These are phyloP conservation scores for Homarus gammarus DNA, from an alignment of 2,888 invertebrate species.

Conservation along the genomic window DNA sequence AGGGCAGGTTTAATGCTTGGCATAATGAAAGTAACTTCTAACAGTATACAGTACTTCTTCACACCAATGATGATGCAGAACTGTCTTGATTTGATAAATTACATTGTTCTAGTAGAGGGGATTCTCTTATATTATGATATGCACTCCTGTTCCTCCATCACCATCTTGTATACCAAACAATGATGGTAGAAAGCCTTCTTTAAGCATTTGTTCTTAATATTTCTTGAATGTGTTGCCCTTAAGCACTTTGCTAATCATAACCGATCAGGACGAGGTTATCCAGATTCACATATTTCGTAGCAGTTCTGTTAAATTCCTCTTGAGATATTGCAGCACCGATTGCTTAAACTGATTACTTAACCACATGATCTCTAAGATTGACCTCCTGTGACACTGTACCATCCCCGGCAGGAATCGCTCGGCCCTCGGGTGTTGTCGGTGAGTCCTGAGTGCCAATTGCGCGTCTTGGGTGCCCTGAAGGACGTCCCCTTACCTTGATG, in stretches of 20 bases:
- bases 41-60: too few species aligned
- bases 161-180: not conserved
- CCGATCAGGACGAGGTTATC: not conserved
- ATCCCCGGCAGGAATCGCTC: conserved; percentile 58
- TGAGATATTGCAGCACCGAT: not conserved
- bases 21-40: too few species aligned
- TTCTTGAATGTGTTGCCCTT: not conserved
- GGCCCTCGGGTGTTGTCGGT: conserved; percentile 65
- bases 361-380: not conserved
- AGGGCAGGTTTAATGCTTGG: too few species aligned
- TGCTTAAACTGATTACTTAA: not conserved
- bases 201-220: not conserved
- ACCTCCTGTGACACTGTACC: not conserved
- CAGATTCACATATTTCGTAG: not conserved
- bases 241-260: not conserved
- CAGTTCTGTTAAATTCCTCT: not conserved
- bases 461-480: not conserved
- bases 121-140: too few species aligned
- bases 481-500: not conserved
- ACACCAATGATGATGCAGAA: too few species aligned
- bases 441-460: conserved; percentile 30
- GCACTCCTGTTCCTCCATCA: too few species aligned
- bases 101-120: too few species aligned
- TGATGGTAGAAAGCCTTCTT: not conserved
- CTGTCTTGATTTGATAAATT: too few species aligned